Conservation (phyloP, 2,797 vertebrate genomes). For the Manis javanica region DNA sequence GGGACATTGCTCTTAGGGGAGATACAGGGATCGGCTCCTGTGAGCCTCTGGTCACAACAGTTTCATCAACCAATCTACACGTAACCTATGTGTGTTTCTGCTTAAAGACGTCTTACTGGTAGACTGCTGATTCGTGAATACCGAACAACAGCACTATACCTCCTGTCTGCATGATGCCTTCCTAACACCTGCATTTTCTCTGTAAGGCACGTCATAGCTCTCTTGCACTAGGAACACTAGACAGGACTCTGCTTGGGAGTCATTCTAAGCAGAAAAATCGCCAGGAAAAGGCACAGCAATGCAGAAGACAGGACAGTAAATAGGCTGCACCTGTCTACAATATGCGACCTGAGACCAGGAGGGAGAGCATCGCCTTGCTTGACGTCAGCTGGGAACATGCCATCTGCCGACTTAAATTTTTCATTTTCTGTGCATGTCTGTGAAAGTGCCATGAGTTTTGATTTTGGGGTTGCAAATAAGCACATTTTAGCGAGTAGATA, state of each 20-base stretch:
- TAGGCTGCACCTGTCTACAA: neutral
- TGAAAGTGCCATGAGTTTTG: neutral
- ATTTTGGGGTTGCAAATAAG: neutral
- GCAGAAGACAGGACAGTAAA: neutral
- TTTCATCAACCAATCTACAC: neutral
- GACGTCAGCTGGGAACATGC: neutral
- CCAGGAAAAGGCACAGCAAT: neutral
- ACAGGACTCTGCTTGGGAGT: neutral
- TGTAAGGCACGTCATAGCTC: neutral
- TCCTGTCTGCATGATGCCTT: neutral
- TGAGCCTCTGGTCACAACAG: neutral
- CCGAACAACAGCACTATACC: neutral
- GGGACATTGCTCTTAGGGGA: neutral
- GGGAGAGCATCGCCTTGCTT: neutral
- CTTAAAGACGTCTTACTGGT: neutral
- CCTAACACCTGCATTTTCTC: neutral
- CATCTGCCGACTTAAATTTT: neutral
- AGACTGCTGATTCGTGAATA: neutral
- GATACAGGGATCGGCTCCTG: neutral
- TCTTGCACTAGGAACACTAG: neutral
- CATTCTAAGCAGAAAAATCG: constrained; percentile 16
- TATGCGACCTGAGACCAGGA: neutral
- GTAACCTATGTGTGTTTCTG: neutral
- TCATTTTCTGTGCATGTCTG: neutral
- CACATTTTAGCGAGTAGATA: neutral